Percentiles rank a stretch among this genome's conserved stretches.
Conservation (phyloP, 2,888 invertebrate genomes). For the Cyaniris semiargus region DNA sequence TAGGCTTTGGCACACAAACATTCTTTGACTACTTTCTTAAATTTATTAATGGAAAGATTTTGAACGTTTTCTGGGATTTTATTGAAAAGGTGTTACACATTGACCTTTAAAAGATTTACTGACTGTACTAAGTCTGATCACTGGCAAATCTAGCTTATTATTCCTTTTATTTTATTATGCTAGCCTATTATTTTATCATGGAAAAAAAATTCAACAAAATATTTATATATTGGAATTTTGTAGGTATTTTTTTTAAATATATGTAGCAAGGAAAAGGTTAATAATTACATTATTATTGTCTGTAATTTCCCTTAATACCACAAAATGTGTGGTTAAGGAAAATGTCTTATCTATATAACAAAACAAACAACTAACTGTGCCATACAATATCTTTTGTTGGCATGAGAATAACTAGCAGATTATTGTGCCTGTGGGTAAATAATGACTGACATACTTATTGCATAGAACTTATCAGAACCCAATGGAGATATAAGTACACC, state of each 20-base stretch:
- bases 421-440: neutral
- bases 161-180: too few relatives aligned
- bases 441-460: neutral
- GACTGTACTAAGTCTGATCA: too few relatives aligned
- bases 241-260: neutral
- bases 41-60: too few relatives aligned
- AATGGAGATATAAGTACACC: neutral
- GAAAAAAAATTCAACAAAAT: neutral
- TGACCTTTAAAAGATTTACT: too few relatives aligned
- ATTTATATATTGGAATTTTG: neutral
- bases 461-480: neutral
- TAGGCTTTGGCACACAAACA: too few relatives aligned
- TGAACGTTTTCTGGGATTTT: too few relatives aligned
- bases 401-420: neutral
- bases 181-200: neutral
- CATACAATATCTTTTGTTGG: neutral
- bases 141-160: too few relatives aligned
- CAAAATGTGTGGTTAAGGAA: neutral
- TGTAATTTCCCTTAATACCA: neutral
- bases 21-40: too few relatives aligned
- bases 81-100: too few relatives aligned
- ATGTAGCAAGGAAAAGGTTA: neutral
- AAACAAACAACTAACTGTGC: conserved; percentile 4
- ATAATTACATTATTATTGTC: neutral
- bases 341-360: neutral